These are phyloP conservation scores for Crypturellus undulatus DNA, from an alignment of 2,113 vertebrate species.

Conservation along the genomic window DNA sequence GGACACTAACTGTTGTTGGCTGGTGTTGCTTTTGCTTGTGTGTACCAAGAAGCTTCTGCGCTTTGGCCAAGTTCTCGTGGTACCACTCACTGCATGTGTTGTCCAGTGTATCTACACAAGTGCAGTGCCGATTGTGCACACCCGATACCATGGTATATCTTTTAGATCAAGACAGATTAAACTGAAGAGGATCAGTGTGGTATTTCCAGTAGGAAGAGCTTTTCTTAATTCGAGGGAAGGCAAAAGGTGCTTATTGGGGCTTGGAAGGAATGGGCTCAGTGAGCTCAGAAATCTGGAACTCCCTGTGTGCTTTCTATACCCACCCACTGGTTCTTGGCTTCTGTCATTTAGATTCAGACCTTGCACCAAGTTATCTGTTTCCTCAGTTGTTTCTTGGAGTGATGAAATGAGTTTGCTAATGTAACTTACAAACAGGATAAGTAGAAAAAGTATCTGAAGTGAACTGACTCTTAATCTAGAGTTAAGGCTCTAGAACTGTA, in stretches of 20 bases:
- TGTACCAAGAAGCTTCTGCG: not conserved
- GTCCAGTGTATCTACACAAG: not conserved
- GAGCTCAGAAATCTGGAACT: not conserved
- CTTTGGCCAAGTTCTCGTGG: not conserved
- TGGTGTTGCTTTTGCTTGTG: not conserved
- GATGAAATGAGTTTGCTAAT: not conserved
- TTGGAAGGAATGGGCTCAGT: not conserved
- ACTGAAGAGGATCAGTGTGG: slow-evolving; percentile 29
- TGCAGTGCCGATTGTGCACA: not conserved
- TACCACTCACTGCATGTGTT: not conserved
- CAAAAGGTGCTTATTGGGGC: not conserved
- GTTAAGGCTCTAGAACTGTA: not conserved
- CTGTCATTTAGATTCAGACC: not conserved
- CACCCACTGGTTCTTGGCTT: not conserved
- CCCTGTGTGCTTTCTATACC: not conserved
- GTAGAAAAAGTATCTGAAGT: not conserved
- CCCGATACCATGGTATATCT: not conserved
- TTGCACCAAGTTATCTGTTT: not conserved
- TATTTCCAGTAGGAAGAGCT: slow-evolving; percentile 39
- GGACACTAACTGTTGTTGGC: not conserved
- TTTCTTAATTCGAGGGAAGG: not conserved
- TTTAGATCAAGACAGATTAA: slow-evolving; percentile 18
- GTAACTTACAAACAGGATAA: not conserved
- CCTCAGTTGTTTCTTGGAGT: not conserved
- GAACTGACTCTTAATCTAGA: not conserved